Evolutionary conservation across 2,888 invertebrate species (phyloP), one percentile per base, ranked within the genome.

Genomic region (Orgyia antiqua): DNA sequence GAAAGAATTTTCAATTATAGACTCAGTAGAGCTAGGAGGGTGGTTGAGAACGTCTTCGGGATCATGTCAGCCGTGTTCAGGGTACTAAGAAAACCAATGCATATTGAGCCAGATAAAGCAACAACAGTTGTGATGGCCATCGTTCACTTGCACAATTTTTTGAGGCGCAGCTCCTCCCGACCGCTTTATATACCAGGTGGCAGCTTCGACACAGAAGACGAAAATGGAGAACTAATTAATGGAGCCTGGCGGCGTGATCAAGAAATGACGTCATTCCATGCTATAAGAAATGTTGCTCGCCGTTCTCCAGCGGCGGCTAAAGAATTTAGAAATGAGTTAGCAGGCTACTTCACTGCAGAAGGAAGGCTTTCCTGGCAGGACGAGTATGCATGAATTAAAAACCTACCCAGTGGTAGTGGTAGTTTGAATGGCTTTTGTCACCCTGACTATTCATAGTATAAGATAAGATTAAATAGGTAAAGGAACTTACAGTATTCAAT

Each of bases 291-390:
- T 32, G 23, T 24, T 27, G 27, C 32, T 20, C 27, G 32, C 27
- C 32, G 31, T 19, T 31, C 25, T 13, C 27, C 32, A 24, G 27
- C 31, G 17, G 11, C 8, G 23, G 24, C 18, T 12, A 36, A 36
- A 28, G 20, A 27, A 26, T 21, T 36, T 21, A 36, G 36, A 31
- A 31, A 36, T 31, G 36, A 36, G 25, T 25, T 36, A 27, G 28
- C 31, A 20, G 36, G 23, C 20, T 36, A 35, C 27, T 35, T 25
- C 25, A 35, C 28, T 20, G 26, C 30, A 30, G 35, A 30, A 30
- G 35, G 35, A 19, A 35, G 25, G 24, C 17, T 30, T 35, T 21
- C 25, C 20, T 30, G 35, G 35, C 35, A 35, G 13, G 23, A 35
- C 21, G 24, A 23, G 25, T 31, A 30, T 35, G 27, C 28, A 13